Conservation (phyloP, 2,113 vertebrate genomes). For the Hydrochoerus hydrochaeris region DNA sequence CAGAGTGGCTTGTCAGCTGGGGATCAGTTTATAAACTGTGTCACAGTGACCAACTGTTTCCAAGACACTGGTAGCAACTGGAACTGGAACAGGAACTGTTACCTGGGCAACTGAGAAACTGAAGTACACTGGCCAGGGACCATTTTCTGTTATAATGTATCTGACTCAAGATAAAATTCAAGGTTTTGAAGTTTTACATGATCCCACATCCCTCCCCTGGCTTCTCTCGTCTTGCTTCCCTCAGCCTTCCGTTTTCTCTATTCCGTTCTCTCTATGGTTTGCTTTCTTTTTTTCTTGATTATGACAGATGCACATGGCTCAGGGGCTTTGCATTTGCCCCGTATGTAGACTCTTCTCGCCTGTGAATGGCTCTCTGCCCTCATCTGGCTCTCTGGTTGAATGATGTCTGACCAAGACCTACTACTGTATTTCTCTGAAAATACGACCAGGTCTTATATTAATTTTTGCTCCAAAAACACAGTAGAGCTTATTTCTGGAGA, state of each 20-base stretch:
- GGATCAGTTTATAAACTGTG: too few relatives aligned
- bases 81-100: too few relatives aligned
- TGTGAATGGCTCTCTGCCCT: not conserved
- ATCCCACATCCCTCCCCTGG: rapidly evolving
- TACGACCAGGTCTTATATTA: not conserved
- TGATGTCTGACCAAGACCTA: not conserved
- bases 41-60: too few relatives aligned
- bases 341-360: not conserved
- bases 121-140: too few relatives aligned
- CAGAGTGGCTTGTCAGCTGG: too few relatives aligned
- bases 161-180: not conserved
- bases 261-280: not conserved
- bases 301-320: not conserved
- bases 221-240: not conserved
- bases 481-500: not conserved
- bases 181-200: not conserved
- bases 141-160: too few relatives aligned
- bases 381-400: not conserved
- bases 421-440: not conserved
- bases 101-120: too few relatives aligned
- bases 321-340: not conserved
- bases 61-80: too few relatives aligned
- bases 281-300: not conserved
- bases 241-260: rapidly evolving
- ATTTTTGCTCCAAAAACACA: not conserved